Evolutionary conservation across 2,113 vertebrate genomes (phyloP).

Genomic region (Epinephelus fuscoguttatus): DNA sequence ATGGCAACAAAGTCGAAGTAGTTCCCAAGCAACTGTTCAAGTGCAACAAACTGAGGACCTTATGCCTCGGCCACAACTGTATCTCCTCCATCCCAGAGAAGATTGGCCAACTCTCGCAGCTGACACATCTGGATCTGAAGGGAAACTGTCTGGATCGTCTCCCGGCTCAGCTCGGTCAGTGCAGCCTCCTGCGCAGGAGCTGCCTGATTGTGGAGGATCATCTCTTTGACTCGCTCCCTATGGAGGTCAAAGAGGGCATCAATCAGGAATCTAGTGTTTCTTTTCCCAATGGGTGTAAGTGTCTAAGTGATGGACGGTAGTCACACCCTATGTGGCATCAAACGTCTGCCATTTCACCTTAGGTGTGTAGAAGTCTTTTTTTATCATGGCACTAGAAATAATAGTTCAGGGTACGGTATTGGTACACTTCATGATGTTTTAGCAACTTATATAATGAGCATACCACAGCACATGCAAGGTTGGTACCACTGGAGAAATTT

Average conservation of each 20-base stretch:
- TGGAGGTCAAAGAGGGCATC: conserved; percentile 94
- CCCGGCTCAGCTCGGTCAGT: conserved; percentile 91
- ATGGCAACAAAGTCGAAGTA: conserved; percentile 93
- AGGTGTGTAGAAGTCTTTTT: not conserved
- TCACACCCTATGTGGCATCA: not conserved
- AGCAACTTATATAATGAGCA: conserved; percentile 8
- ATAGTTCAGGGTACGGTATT: conserved; percentile 40
- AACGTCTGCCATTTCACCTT: not conserved
- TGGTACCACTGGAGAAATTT: not conserved
- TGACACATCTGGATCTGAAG: conserved; percentile 95
- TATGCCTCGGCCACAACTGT: conserved; percentile 95
- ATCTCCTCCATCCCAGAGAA: conserved; percentile 93
- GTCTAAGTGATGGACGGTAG: conserved; percentile 71
- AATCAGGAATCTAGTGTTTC: conserved; percentile 91
- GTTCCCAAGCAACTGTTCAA: conserved; percentile 98
- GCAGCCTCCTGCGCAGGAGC: conserved; percentile 90
- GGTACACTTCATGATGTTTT: conserved; percentile 7
- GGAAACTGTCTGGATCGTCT: conserved; percentile 97
- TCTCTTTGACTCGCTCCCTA: conserved; percentile 95
- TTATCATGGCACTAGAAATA: conserved; percentile 26
- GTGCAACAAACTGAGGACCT: conserved; percentile 93
- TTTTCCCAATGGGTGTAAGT: conserved; percentile 91
- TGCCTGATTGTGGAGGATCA: conserved; percentile 96
- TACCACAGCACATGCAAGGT: conserved; percentile 23
- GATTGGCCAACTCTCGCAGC: conserved; percentile 91